Evolutionary conservation across 2,113 vertebrate genomes (phyloP).

Genomic region (Haplochromis burtoni): DNA sequence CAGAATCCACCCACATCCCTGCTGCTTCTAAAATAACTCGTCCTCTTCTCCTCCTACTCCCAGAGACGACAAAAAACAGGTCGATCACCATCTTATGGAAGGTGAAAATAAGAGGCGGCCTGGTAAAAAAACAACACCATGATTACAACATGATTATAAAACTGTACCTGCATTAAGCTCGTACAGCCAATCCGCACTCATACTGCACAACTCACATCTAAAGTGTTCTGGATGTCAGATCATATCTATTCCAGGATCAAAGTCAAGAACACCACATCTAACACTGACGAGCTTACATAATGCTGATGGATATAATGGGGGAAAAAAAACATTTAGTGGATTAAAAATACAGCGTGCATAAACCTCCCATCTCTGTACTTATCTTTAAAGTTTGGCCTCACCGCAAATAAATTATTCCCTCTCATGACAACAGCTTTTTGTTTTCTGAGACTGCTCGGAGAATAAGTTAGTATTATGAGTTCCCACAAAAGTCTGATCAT

Average conservation of each 20-base stretch:
- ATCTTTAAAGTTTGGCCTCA: not conserved
- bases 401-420: not conserved
- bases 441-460: not conserved
- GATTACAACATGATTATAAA: not conserved
- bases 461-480: not conserved
- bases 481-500: not conserved
- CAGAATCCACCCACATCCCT: not conserved
- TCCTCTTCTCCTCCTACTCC: conserved; percentile 21
- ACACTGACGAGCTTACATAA: not conserved
- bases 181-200: not conserved
- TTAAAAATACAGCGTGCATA: conserved; percentile 8
- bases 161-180: not conserved
- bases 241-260: conserved; percentile 2
- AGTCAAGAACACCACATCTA: not conserved
- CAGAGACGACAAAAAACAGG: not conserved
- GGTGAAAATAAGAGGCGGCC: not conserved
- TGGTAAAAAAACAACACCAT: not conserved
- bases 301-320: not conserved
- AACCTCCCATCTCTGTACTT: not conserved
- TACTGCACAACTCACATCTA: not conserved
- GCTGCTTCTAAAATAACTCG: conserved; percentile 13
- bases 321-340: not conserved
- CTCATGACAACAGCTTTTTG: not conserved
- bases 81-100: not conserved
- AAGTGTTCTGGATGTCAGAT: not conserved